A percentile compares a stretch with the other conserved stretches of the same genome.
These are phyloP conservation scores for Sesamia nonagrioides DNA, from an alignment of 1,140 invertebrate genomes.

Conservation along the genomic window DNA sequence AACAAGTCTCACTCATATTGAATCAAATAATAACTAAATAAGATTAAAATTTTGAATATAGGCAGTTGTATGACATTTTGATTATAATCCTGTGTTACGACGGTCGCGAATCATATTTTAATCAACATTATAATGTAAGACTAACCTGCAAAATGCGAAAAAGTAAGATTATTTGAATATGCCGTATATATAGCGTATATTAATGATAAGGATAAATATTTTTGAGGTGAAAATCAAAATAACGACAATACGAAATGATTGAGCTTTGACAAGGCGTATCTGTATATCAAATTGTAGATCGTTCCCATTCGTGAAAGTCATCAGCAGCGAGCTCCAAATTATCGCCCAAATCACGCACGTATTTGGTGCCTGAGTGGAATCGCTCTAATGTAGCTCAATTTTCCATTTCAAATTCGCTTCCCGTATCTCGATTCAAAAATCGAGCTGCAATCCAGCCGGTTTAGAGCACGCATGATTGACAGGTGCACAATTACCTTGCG, in stretches of 20 bases:
- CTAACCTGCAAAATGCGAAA: too few relatives aligned
- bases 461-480: constrained; percentile 27
- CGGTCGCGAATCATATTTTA: too few relatives aligned
- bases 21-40: too few relatives aligned
- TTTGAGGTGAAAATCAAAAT: background rate
- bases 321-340: constrained; percentile 24
- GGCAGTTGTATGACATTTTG: too few relatives aligned
- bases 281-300: background rate
- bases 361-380: constrained; percentile 20
- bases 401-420: constrained; percentile 17
- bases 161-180: too few relatives aligned
- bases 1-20: too few relatives aligned
- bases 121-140: too few relatives aligned
- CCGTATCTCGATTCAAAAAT: constrained; percentile 29
- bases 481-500: constrained; percentile 17
- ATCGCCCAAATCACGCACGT: constrained; percentile 36
- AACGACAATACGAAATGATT: background rate
- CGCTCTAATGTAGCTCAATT: constrained; percentile 37
- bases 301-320: constrained; percentile 25
- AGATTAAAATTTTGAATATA: too few relatives aligned
- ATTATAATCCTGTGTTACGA: too few relatives aligned
- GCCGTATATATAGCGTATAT: too few relatives aligned
- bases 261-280: background rate
- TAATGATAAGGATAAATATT: background rate
- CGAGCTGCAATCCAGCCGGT: constrained; percentile 17